Conservation (phyloP, 2,113 vertebrate species). For the Limanda limanda region DNA sequence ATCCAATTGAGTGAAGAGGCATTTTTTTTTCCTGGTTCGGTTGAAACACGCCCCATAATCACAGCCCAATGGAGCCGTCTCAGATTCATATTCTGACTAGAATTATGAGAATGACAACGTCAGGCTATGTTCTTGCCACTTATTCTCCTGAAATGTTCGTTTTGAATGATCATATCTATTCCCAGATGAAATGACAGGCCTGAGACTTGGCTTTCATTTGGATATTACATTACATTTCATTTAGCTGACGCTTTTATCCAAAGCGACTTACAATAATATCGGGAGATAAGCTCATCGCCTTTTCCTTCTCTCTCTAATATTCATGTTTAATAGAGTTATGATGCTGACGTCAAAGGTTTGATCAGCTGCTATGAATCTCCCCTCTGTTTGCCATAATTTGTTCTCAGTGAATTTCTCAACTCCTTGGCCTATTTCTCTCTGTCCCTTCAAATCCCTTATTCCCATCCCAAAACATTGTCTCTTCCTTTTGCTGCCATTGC, state of each 20-base stretch:
- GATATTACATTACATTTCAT: no score
- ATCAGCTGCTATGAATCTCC: conserved; percentile 30
- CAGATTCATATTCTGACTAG: no score
- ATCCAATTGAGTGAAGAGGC: no score
- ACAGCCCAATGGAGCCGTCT: no score
- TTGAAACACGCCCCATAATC: no score
- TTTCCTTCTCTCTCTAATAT: conserved; percentile 12
- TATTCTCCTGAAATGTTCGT: background rate
- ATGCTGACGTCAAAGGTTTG: conserved; percentile 46
- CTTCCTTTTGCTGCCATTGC: conserved; percentile 35
- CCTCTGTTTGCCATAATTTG: conserved; percentile 1
- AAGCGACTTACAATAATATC: no score
- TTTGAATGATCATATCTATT: background rate
- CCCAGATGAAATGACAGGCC: background rate
- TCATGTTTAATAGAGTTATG: conserved; percentile 22
- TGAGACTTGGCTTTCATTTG: conserved; percentile 5
- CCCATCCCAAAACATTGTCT: background rate
- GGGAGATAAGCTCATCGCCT: conserved; percentile 5
- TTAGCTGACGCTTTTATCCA: no score
- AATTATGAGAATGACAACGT: no score
- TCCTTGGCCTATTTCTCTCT: background rate
- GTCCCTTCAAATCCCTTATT: conserved; percentile 31
- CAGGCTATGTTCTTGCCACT: background rate
- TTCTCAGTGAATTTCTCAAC: conserved; percentile 9
- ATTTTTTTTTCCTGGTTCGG: no score